Base-by-base conservation (phyloP, 2,797 vertebrate genomes). In the Dipus sagitta region DNA sequence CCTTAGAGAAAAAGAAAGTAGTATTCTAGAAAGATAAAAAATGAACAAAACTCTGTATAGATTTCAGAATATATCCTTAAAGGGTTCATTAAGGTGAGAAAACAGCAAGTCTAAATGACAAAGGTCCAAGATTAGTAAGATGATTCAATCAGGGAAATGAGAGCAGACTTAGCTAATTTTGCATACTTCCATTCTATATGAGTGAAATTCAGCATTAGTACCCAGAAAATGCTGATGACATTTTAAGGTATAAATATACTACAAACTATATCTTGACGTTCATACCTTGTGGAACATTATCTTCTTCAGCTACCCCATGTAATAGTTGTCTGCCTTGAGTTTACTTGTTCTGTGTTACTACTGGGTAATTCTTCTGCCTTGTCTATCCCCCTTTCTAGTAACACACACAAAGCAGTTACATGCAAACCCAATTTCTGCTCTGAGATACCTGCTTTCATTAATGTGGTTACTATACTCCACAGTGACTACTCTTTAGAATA, bases 21-120 rank as follows among this genome's bases (percentile, higher is more conserved):
- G 64, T 96, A 97, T 97, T 96, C 86, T 94, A 71, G 70, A 95
- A 97, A 97, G 94, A 94, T 24, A 96, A 38, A 96, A 93, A 97
- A 92, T 70, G 68, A 96, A 96, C 47, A 17, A 82, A 94, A 93
- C 79, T 72, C 81, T 81, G 64, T 72, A 95, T 2, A 30, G 82
- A 96, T 96, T 96, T 95, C 28, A 94, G 85, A 96, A 83, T 28
- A 90, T 23, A 23, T 96, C 93, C 91, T 97, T 96, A 85, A 96
- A 96, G 93, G 71, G 84, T 82, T 86, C 68, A 47, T 32, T 81
- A 86, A 64, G 4, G 1, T 17, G 30, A 60, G 79, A 95, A 96
- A 95, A 7, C 26, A 88, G 26, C n/a, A 65, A 80, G 58, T 64
- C 28, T 74, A 96, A 54, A 76, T 93, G 62, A 30, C 74, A 92